Percentiles rank a stretch among this genome's conserved stretches.
Conservation (phyloP, 2,888 invertebrate genomes). For the Amphimallon solstitiale region DNA sequence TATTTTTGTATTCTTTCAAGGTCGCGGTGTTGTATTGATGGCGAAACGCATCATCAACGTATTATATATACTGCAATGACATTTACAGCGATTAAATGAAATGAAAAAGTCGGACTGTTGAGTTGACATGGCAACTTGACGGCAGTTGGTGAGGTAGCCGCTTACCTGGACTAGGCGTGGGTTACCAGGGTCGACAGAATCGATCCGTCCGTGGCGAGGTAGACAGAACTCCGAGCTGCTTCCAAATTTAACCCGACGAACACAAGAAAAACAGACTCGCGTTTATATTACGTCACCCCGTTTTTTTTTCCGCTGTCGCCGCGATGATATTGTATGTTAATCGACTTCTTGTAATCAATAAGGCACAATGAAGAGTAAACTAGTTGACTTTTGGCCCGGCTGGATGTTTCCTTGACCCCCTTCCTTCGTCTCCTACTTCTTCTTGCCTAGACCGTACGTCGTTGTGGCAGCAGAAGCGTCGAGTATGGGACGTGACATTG, state of each 20-base stretch:
- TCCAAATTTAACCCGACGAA: constrained; percentile 35
- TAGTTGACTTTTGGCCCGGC: constrained; percentile 56
- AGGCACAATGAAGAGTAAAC: constrained; percentile 45
- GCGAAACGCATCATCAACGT: not conserved
- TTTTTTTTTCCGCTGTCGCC: constrained; percentile 2
- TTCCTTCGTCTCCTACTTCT: constrained; percentile 40
- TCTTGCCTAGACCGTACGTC: constrained; percentile 11
- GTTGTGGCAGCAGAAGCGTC: not conserved
- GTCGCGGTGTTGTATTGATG: not conserved
- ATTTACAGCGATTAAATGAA: constrained; percentile 19
- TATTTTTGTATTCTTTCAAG: not conserved
- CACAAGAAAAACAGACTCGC: not conserved
- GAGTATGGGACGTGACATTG: constrained; percentile 43
- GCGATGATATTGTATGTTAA: constrained; percentile 48
- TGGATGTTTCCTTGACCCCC: constrained; percentile 54
- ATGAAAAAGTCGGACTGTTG: constrained; percentile 7
- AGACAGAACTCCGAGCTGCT: constrained; percentile 34
- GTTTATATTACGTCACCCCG: constrained; percentile 11
- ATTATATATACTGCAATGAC: constrained; percentile 24
- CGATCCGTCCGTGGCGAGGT: constrained; percentile 46
- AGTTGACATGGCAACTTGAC: constrained; percentile 56
- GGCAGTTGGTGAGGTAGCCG: constrained; percentile 45
- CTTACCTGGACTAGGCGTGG: constrained; percentile 48
- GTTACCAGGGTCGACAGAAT: constrained; percentile 51
- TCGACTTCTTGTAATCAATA: constrained; percentile 52